Percentiles rank a stretch among this genome's conserved stretches.
Evolutionary conservation across 2,888 invertebrate species (phyloP).

Genomic region (Microplitis deprimator): DNA sequence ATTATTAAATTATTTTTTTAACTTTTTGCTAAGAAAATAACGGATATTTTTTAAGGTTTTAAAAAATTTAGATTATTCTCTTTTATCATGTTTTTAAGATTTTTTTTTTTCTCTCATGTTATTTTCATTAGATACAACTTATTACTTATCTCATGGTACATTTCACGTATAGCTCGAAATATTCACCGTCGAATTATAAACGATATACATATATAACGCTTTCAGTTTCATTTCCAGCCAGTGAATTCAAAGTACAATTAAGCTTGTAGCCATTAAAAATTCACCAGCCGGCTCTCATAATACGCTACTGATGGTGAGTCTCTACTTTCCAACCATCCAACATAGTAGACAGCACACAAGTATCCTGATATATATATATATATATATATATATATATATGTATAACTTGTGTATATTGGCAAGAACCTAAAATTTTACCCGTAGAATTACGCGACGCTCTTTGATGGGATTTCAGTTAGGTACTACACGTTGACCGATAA

Average conservation of each 20-base stretch:
- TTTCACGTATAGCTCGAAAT: slow-evolving; percentile 54
- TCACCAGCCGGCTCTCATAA: slow-evolving; percentile 54
- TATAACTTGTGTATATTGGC: no score
- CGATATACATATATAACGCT: neutral
- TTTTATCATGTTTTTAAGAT: no score
- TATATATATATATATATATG: neutral
- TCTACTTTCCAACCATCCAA: slow-evolving; percentile 23
- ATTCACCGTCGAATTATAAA: slow-evolving; percentile 5
- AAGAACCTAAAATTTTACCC: no score
- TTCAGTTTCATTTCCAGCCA: slow-evolving; percentile 38
- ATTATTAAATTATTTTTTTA: no score
- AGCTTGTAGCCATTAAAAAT: slow-evolving; percentile 63
- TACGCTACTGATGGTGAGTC: slow-evolving; percentile 30
- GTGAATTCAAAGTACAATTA: slow-evolving; percentile 64
- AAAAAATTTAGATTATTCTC: no score
- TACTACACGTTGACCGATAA: slow-evolving; percentile 14
- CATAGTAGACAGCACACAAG: neutral
- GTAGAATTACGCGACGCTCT: slow-evolving; percentile 35
- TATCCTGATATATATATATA: neutral
- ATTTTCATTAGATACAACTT: neutral
- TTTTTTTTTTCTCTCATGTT: neutral
- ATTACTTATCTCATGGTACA: slow-evolving; percentile 47
- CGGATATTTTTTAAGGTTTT: no score
- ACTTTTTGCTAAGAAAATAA: no score
- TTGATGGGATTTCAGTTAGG: slow-evolving; percentile 49